These are phyloP conservation scores for Manacus vitellinus DNA, from an alignment of 2,113 vertebrate genomes.

Conservation along the genomic window DNA sequence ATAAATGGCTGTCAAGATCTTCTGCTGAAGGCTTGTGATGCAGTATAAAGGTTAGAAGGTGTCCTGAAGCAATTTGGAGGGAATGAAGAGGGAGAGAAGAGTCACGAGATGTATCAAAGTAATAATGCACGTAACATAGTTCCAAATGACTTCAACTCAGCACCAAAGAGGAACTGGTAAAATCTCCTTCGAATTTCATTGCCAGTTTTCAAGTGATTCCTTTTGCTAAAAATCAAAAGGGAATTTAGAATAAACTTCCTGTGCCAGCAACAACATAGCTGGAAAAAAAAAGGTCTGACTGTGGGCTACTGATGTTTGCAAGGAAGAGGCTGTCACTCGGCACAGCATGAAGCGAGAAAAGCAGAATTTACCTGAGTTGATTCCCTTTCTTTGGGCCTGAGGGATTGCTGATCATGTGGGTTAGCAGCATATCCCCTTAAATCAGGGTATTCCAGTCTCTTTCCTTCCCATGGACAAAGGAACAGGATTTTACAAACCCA, in stretches of 20 bases:
- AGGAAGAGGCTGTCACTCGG: slow-evolving; percentile 27
- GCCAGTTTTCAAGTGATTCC: slow-evolving; percentile 5
- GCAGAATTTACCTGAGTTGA: slow-evolving; percentile 36
- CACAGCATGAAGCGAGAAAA: neutral
- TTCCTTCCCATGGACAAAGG: neutral
- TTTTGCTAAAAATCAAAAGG: slow-evolving; percentile 19
- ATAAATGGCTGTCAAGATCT: slow-evolving; percentile 57
- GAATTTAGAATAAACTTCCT: slow-evolving; percentile 2
- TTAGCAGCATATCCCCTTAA: neutral
- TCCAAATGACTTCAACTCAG: slow-evolving; percentile 61
- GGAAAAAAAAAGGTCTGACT: slow-evolving; percentile 18
- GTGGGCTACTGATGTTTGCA: neutral
- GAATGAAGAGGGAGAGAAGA: slow-evolving; percentile 65
- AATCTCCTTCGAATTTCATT: slow-evolving; percentile 12
- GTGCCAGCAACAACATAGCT: neutral
- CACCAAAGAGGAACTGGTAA: slow-evolving; percentile 21
- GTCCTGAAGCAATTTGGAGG: slow-evolving; percentile 66
- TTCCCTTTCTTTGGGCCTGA: neutral
- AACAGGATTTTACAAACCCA: slow-evolving; percentile 4
- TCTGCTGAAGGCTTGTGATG: slow-evolving; percentile 61
- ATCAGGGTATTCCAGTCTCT: neutral
- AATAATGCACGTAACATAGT: slow-evolving; percentile 31
- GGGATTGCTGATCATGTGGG: neutral
- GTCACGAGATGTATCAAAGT: slow-evolving; percentile 56
- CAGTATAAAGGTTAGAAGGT: slow-evolving; percentile 63